phyloP scores from a whole-genome alignment of 2,888 invertebrate genomes.

The Torymus aiolomorphi region DNA sequence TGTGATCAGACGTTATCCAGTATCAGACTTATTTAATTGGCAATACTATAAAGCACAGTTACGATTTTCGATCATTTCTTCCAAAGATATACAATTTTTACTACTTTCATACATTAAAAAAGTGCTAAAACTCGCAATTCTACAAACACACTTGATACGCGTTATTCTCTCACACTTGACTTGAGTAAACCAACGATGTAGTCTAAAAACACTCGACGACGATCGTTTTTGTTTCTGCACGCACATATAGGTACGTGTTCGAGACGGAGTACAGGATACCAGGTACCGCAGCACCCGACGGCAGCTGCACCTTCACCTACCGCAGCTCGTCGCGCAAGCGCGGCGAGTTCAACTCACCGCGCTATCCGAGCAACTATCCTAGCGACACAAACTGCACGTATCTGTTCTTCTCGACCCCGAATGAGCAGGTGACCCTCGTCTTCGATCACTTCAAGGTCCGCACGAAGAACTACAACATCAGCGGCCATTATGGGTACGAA shows the following conservation, averaged over 20 bases:
- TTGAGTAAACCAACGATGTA: too few relatives aligned
- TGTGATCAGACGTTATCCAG: too few relatives aligned
- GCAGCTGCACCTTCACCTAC: slow-evolving; percentile 94
- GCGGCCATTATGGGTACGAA: slow-evolving; percentile 85
- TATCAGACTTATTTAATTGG: too few relatives aligned
- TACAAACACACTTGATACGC: too few relatives aligned
- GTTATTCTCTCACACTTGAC: too few relatives aligned
- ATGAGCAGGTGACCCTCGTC: slow-evolving; percentile 92
- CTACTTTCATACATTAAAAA: too few relatives aligned
- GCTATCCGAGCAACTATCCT: slow-evolving; percentile 97
- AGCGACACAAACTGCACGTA: slow-evolving; percentile 96
- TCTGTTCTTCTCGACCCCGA: slow-evolving; percentile 89
- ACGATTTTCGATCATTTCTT: too few relatives aligned
- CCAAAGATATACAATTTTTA: too few relatives aligned
- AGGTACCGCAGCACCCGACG: slow-evolving; percentile 94
- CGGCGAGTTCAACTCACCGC: slow-evolving; percentile 96
- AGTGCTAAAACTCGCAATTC: too few relatives aligned
- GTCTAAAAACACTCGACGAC: too few relatives aligned
- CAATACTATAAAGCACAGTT: too few relatives aligned
- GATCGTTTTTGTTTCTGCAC: too few relatives aligned
- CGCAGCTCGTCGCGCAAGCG: slow-evolving; percentile 90
- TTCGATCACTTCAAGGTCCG: slow-evolving; percentile 94
- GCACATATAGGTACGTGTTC: slow-evolving; percentile 75
- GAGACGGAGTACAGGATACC: slow-evolving; percentile 93
- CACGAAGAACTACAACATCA: slow-evolving; percentile 87